Base-by-base conservation (phyloP, 2,113 vertebrate species). In the Oreocharis arfaki region DNA sequence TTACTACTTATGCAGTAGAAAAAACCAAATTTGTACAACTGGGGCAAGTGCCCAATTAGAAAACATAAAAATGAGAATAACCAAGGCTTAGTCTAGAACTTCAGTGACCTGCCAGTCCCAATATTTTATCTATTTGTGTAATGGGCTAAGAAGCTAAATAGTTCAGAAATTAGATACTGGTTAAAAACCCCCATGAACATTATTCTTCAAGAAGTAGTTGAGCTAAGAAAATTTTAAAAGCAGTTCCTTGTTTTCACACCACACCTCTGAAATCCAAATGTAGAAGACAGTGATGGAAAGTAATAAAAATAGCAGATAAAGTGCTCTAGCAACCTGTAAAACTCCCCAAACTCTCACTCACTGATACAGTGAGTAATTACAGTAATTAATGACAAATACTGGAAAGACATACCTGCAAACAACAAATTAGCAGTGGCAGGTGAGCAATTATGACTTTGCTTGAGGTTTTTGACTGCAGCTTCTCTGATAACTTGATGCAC, bases 391-490 rank as follows among this genome's bases (percentile, higher is more conserved):
- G 13, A 37, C 35, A 70, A 88, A 78, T n/a, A 64, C 23, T 74
- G 17, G 39, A 76, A 60, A 73, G 68, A 95, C 97, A 79, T 56
- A 99, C 99, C 99, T 99, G 99, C 56, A 99, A 95, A 93, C 99
- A 99, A 97, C 99, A 99, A 97, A 99, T 99, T 10, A 99, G 98
- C 79, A 99, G 96, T 3, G 99, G 99, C 98, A 99, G 98, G 95
- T 99, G 99, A 13, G 99, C 99, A 28, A 99, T 99, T 96, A 99
- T 99, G 95, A 99, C 98, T 98, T 99, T 99, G 97, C 99, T 99
- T 30, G 99, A 99, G 0, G 99, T 99, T 98, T 99, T 99, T 1
- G 99, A 99, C 97, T 99, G 99, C 47, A 99, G 98, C 92, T 99
- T 99, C 96, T 99, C 99, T 3, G 99, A 99, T 8, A 99, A 97